These are phyloP conservation scores for Aix galericulata DNA, from an alignment of 2,113 vertebrate genomes.

Conservation along the genomic window DNA sequence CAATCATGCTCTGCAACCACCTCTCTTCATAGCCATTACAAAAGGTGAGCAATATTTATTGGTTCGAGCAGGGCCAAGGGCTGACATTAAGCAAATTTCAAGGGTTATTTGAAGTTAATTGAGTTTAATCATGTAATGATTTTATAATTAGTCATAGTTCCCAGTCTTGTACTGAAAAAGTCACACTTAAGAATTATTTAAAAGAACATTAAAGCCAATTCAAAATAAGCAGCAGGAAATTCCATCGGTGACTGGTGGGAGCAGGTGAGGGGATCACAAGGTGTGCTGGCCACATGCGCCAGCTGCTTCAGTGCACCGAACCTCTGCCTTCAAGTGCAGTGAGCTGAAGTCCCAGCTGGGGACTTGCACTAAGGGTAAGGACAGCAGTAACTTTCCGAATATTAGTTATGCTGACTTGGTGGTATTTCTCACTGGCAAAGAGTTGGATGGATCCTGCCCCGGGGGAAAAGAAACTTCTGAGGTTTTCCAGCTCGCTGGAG, in stretches of 20 bases:
- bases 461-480: neutral
- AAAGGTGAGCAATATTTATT: slow-evolving; percentile 68
- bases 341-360: neutral
- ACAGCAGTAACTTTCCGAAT: neutral
- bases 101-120: slow-evolving; percentile 81
- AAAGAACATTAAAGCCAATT: slow-evolving; percentile 43
- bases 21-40: slow-evolving; percentile 38
- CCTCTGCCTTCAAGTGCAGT: neutral
- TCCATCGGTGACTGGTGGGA: neutral
- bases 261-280: neutral
- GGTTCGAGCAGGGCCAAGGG: slow-evolving; percentile 70
- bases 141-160: slow-evolving; percentile 76
- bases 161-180: slow-evolving; percentile 60
- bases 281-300: neutral
- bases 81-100: slow-evolving; percentile 79
- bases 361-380: neutral
- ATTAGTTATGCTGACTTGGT: neutral
- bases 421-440: neutral
- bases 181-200: slow-evolving; percentile 57
- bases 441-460: neutral
- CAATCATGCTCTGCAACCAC: slow-evolving; percentile 4
- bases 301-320: neutral
- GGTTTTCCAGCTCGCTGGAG: slow-evolving; percentile 25
- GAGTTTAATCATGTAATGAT: slow-evolving; percentile 77
- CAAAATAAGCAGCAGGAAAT: neutral